Evolutionary conservation across 2,113 vertebrate species (phyloP).

Genomic region (Periophthalmus modestus): DNA sequence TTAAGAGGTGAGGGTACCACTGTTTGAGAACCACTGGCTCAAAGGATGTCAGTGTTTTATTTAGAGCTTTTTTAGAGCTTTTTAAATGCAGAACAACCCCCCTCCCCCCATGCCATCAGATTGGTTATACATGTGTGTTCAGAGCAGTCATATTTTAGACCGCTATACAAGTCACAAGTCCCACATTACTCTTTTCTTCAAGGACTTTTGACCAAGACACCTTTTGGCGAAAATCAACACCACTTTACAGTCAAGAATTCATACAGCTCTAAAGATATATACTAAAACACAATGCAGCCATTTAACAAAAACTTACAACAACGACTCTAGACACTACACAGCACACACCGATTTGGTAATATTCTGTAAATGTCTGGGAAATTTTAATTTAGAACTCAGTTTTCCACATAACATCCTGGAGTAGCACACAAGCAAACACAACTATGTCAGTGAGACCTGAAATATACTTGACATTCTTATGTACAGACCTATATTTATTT

Average conservation of each 20-base stretch:
- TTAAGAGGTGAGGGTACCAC: too few species aligned
- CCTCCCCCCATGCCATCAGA: too few species aligned
- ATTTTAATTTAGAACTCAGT: too few species aligned
- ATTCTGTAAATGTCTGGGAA: too few species aligned
- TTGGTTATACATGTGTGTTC: too few species aligned
- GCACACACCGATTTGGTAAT: too few species aligned
- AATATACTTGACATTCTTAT: too few species aligned
- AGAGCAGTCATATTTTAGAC: background rate
- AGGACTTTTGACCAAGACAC: background rate
- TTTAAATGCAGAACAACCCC: background rate
- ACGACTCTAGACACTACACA: too few species aligned
- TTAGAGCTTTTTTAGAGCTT: background rate
- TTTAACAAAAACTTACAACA: background rate
- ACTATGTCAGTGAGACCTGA: too few species aligned
- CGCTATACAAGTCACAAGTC: background rate
- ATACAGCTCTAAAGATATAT: background rate
- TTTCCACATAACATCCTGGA: too few species aligned
- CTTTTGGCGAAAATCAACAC: background rate
- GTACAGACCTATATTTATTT: too few species aligned
- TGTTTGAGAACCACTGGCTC: background rate
- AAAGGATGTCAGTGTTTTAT: background rate
- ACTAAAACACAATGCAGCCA: background rate
- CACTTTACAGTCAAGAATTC: background rate
- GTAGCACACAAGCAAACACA: too few species aligned
- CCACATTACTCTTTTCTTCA: background rate